Percentiles rank a stretch among this genome's conserved stretches.
These are phyloP conservation scores for Globicephala melas DNA, from an alignment of 2,113 vertebrate species.

Conservation along the genomic window DNA sequence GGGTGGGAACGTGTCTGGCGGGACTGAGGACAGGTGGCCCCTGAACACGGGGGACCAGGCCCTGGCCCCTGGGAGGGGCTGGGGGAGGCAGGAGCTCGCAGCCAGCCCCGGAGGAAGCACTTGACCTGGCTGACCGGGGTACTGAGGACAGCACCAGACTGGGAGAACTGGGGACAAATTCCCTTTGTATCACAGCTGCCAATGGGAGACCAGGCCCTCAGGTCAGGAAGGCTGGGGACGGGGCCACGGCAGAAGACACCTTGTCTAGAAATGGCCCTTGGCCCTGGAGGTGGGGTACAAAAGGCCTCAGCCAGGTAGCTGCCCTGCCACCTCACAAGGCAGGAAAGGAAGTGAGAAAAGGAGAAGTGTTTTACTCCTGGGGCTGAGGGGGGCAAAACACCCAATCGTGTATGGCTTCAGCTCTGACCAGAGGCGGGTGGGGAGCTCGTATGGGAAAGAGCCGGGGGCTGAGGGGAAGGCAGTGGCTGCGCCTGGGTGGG, in stretches of 20 bases:
- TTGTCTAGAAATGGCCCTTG: slow-evolving; percentile 9
- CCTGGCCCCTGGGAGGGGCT: background rate
- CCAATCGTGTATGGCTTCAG: slow-evolving; percentile 67
- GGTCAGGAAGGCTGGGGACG: slow-evolving; percentile 9
- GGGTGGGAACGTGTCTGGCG: slow-evolving; percentile 65
- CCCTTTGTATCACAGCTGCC: slow-evolving; percentile 70
- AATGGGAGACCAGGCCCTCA: background rate
- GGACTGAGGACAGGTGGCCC: background rate
- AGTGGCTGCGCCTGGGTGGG: background rate
- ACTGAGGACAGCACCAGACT: slow-evolving; percentile 64
- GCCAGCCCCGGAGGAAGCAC: background rate
- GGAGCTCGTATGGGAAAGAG: slow-evolving; percentile 25
- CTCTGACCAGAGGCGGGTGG: slow-evolving; percentile 19
- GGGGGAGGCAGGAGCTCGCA: background rate
- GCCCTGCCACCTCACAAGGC: slow-evolving; percentile 24
- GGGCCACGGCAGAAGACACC: slow-evolving; percentile 2
- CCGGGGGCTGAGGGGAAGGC: background rate
- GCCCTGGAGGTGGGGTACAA: background rate
- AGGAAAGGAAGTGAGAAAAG: slow-evolving; percentile 59
- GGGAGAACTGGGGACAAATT: background rate
- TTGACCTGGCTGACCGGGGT: background rate
- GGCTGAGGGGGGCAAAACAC: slow-evolving; percentile 22
- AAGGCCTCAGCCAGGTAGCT: slow-evolving; percentile 19
- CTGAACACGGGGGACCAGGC: background rate
- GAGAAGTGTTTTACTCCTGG: slow-evolving; percentile 58